Percentiles rank a stretch among this genome's conserved stretches.
phyloP scores from a whole-genome alignment of 2,888 invertebrate species.

The Clitarchus hookeri region DNA sequence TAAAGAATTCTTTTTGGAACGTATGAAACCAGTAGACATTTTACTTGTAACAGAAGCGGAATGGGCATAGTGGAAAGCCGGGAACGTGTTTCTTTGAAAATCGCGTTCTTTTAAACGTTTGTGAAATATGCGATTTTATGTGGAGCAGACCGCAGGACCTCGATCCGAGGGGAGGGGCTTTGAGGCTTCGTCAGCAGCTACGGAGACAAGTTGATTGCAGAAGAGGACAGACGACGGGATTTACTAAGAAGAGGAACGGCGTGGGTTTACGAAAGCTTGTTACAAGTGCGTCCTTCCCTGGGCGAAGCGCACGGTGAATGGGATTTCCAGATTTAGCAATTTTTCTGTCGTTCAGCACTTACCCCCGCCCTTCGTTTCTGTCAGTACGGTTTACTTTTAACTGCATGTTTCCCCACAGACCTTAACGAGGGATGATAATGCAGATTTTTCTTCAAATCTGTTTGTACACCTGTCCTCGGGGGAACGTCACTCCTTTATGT shows the following conservation, averaged over 20 bases:
- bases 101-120: background rate
- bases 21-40: no score
- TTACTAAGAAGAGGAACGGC: background rate
- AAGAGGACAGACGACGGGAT: background rate
- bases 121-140: background rate
- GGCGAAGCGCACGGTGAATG: background rate
- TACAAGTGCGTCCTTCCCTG: conserved; percentile 5
- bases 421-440: no score
- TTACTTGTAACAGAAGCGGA: no score
- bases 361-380: background rate
- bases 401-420: background rate
- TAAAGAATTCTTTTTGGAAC: no score
- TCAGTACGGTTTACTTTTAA: background rate
- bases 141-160: background rate
- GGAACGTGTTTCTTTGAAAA: background rate
- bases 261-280: background rate
- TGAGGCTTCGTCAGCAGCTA: background rate
- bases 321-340: conserved; percentile 9
- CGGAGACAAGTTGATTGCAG: background rate
- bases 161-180: background rate
- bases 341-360: conserved; percentile 14
- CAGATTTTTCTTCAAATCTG: no score
- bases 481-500: no score
- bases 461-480: no score
- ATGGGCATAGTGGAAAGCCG: background rate